phyloP scores from a whole-genome alignment of 2,113 vertebrate genomes.

The Numenius arquata region DNA sequence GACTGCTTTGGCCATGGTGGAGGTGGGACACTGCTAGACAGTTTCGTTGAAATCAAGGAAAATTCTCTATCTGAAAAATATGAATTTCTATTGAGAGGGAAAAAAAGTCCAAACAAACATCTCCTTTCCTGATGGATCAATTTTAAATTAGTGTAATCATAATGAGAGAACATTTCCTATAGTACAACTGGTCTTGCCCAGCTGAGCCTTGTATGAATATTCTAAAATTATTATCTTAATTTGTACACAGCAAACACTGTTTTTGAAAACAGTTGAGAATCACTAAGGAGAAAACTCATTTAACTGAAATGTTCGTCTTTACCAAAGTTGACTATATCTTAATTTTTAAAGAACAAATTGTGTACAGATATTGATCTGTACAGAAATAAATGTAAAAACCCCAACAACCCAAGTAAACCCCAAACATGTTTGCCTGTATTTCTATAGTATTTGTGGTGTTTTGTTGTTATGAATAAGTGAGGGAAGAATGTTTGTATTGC shows the following conservation, averaged over 20 bases:
- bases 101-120: background rate
- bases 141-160: background rate
- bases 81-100: background rate
- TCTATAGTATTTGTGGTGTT: background rate
- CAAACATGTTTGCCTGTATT: background rate
- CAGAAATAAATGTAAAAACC: background rate
- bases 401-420: background rate
- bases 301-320: background rate
- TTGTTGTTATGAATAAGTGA: constrained; percentile 31
- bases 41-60: background rate
- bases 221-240: background rate
- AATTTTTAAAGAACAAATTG: background rate
- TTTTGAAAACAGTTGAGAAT: background rate
- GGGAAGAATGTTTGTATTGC: background rate
- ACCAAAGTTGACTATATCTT: background rate
- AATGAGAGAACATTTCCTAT: background rate
- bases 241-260: background rate
- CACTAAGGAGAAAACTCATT: background rate
- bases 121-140: background rate
- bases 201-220: background rate
- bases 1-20: background rate
- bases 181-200: background rate
- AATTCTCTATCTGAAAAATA: background rate
- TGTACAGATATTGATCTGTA: background rate
- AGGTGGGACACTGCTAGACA: fast-evolving